A percentile compares a stretch with the other conserved stretches of the same genome.
These are phyloP conservation scores for Poecilia gillii DNA, from an alignment of 2,797 vertebrate genomes.

Conservation along the genomic window DNA sequence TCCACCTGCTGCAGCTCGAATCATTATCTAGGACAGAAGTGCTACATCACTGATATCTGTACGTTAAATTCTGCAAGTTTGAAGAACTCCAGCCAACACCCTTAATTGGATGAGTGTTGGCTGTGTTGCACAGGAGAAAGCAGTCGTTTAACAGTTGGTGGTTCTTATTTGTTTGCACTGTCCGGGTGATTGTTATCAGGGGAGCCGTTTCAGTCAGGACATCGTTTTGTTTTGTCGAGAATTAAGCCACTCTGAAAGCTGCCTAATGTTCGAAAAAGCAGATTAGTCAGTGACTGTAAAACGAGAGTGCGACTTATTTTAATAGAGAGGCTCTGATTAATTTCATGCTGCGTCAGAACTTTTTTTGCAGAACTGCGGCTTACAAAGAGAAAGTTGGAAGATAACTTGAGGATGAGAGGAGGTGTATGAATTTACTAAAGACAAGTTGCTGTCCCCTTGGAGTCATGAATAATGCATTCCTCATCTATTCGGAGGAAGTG, in stretches of 20 bases:
- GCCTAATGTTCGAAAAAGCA: conserved; percentile 43
- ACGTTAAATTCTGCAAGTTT: not conserved
- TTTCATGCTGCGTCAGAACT: conserved; percentile 77
- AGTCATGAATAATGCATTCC: conserved; percentile 84
- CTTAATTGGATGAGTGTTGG: not conserved
- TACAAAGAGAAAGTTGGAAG: conserved; percentile 58
- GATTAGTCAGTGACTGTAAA: conserved; percentile 57
- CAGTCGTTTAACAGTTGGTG: conserved; percentile 6
- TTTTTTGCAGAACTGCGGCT: conserved; percentile 71
- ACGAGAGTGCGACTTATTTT: conserved; percentile 29
- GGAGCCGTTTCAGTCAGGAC: not conserved
- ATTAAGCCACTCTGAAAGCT: conserved; percentile 40
- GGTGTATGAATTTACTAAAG: conserved; percentile 78
- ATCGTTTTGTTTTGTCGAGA: conserved; percentile 8
- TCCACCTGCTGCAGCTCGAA: not conserved
- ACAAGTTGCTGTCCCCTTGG: conserved; percentile 79
- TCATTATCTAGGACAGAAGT: not conserved
- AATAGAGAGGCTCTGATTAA: conserved; percentile 72
- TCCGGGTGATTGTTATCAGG: conserved; percentile 4
- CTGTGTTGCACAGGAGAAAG: not conserved
- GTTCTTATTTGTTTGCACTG: not conserved
- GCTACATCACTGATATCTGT: not conserved
- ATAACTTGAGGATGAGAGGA: conserved; percentile 54
- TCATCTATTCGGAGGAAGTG: conserved; percentile 76
- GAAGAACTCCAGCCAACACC: not conserved